Evolutionary conservation across 2,113 vertebrate genomes (phyloP).

Genomic region (Solenodon paradoxus): DNA sequence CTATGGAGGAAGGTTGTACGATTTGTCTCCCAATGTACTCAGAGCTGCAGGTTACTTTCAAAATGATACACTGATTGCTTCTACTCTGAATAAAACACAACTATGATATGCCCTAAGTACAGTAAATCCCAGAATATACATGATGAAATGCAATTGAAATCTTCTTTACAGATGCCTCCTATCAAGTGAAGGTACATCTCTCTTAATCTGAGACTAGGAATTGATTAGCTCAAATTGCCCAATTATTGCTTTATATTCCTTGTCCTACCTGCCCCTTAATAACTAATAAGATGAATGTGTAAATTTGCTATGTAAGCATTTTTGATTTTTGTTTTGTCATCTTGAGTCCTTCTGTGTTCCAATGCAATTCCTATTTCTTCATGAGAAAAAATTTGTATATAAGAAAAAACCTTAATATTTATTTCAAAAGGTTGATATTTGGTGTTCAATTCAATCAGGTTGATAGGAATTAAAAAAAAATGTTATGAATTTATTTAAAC

Average conservation of each 20-base stretch:
- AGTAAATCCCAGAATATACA: not conserved
- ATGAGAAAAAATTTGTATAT: not conserved
- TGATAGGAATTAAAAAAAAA: slow-evolving; percentile 5
- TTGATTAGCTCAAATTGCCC: not conserved
- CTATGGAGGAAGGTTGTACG: not conserved
- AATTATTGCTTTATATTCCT: not conserved
- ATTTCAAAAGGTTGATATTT: not conserved
- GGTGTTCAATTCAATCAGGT: not conserved
- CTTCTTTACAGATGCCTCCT: not conserved
- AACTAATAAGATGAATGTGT: not conserved
- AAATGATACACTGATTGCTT: not conserved
- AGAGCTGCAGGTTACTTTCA: not conserved
- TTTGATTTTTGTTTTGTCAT: not conserved
- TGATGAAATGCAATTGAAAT: not conserved
- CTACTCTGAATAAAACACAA: not conserved
- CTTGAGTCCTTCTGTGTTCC: not conserved
- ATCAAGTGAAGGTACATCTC: not conserved
- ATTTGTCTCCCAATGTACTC: not conserved
- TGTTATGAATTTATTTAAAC: not conserved
- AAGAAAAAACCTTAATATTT: not conserved
- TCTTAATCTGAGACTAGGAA: not conserved
- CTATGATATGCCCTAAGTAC: too few relatives aligned
- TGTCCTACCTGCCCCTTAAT: not conserved
- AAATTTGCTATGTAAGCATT: not conserved
- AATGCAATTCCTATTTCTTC: not conserved